phyloP scores from a whole-genome alignment of 2,797 vertebrate species.

The Rhynchotus rufescens region DNA sequence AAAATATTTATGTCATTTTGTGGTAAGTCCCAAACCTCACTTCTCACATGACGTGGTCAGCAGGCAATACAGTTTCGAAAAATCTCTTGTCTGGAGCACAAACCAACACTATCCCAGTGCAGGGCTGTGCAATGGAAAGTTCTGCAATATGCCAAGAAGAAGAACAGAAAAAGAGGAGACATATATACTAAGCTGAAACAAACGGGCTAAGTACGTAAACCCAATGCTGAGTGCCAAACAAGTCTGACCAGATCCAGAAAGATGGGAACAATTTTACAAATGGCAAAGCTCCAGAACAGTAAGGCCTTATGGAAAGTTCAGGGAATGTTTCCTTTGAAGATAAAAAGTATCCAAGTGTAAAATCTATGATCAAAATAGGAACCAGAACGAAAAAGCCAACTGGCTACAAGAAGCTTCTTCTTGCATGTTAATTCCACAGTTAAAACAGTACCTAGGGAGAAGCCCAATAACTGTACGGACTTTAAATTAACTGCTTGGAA shows the following conservation, averaged over 20 bases:
- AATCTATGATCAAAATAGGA: conserved; percentile 38
- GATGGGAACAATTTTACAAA: conserved; percentile 36
- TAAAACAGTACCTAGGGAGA: background rate
- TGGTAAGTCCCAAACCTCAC: background rate
- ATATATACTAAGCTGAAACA: background rate
- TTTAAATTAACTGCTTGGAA: background rate
- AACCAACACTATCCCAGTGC: accelerated
- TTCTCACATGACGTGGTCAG: background rate
- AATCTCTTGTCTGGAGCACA: background rate
- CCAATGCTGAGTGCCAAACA: background rate
- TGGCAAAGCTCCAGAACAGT: conserved; percentile 33
- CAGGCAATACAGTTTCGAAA: background rate
- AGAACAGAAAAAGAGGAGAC: background rate
- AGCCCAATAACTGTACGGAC: background rate
- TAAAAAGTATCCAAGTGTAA: conserved; percentile 26
- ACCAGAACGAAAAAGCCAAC: conserved; percentile 38
- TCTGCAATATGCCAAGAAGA: background rate
- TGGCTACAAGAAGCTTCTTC: conserved; percentile 4
- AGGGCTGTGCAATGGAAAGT: background rate
- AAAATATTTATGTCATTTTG: background rate
- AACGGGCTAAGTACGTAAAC: background rate
- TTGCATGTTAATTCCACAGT: background rate
- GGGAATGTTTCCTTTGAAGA: conserved; percentile 32
- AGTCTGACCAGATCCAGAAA: conserved; percentile 24
- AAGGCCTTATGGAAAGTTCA: conserved; percentile 19